Percentiles rank a stretch among this genome's conserved stretches.
phyloP scores from a whole-genome alignment of 2,113 vertebrate species.

The Felis chaus region DNA sequence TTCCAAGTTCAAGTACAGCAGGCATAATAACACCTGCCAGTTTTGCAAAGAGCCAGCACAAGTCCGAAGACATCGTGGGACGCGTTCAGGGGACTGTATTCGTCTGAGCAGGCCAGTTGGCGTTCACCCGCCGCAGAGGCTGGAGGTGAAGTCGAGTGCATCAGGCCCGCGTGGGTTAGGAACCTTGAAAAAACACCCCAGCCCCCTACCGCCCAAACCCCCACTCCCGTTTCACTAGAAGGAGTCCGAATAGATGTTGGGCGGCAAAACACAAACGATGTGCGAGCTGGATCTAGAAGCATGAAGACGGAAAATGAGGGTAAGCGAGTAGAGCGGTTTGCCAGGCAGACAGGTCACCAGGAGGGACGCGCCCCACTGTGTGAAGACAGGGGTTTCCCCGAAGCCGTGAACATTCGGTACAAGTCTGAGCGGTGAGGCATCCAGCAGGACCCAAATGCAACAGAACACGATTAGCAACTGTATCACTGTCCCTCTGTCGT shows the following conservation, averaged over 20 bases:
- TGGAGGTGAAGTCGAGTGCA: not conserved
- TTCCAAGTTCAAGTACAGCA: not conserved
- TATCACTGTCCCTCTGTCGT: not conserved
- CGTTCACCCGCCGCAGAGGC: not conserved
- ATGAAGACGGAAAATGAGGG: not conserved
- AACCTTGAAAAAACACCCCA: not conserved
- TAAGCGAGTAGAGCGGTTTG: accelerated
- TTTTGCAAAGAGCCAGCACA: not conserved
- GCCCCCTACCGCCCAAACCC: not conserved
- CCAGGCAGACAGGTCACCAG: accelerated
- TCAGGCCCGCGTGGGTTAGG: not conserved
- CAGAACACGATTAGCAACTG: accelerated
- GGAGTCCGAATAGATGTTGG: not conserved
- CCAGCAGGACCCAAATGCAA: too few relatives aligned
- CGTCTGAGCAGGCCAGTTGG: not conserved
- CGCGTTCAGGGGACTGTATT: not conserved
- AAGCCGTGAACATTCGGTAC: not conserved
- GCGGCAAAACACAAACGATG: not conserved
- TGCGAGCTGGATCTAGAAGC: not conserved
- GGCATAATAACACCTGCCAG: not conserved
- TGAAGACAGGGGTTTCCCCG: not conserved
- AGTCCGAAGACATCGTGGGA: not conserved
- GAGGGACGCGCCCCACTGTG: not conserved
- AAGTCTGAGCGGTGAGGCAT: too few relatives aligned
- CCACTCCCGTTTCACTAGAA: not conserved